Base-by-base conservation (phyloP, 2,888 invertebrate species). In the Drosophila lutescens region DNA sequence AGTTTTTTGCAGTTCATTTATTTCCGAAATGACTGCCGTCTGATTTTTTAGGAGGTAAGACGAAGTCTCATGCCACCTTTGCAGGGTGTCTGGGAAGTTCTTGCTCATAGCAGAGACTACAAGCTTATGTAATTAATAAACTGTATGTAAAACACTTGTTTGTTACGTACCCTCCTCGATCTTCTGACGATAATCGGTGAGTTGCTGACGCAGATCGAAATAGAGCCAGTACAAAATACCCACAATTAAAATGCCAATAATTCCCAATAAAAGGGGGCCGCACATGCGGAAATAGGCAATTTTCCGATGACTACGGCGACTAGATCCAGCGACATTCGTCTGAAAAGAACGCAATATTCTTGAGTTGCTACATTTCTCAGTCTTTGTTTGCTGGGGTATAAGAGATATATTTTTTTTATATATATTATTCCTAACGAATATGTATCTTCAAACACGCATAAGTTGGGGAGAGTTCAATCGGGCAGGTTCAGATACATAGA, bases 21-120 rank as follows among this genome's bases (percentile, higher is more conserved):
- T 91, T 79, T 94, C 93, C 53, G 90, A 91, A 78, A 93, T 94
- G 56, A 96, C 93, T 56, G 93, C 92, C 32, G 94, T 95, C 78
- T 95, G 95, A 91, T 96, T 96, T 74, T 94, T 94, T 70, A 94
- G 93, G 46, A 96, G 92, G 79, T 94, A 94, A 87, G 94, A 94
- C 10, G 95, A 94, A 8, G 95, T 93, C 12, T 95, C 94, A 89
- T 96, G 95, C 91, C 95, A 96, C 86, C 94, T 93, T 91, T 96
- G 96, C 55, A 96, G 90, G 2, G 94, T 94, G 89, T 95, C 95
- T 55, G 95, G 95, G 77, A 95, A 94, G 67, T 94, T 94, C 90
- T 94, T 94, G 90, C 94, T 95, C 87, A 94, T 95, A 69, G 95
- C 95, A 91, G 94, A 92, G 88, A 96, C 94, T 94, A 91, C 32